A percentile compares a stretch with the other conserved stretches of the same genome.
Evolutionary conservation across 2,888 invertebrate species (phyloP).

Genomic region (Meteorus colon): DNA sequence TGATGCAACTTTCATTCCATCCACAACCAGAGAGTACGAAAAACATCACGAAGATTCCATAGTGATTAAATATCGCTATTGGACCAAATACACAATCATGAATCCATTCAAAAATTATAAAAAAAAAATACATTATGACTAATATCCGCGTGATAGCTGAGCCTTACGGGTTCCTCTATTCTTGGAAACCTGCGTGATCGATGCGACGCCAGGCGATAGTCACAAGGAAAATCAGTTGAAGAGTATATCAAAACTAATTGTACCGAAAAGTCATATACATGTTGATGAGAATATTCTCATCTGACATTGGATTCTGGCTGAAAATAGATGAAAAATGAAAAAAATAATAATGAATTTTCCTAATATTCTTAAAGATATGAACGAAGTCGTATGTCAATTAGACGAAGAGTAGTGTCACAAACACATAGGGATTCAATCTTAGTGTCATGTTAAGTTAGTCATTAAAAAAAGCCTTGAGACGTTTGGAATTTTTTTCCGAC

Average conservation of each 20-base stretch:
- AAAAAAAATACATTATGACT: not conserved
- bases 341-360: not conserved
- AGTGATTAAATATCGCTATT: not conserved
- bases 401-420: not conserved
- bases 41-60: not conserved
- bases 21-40: not conserved
- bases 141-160: not conserved
- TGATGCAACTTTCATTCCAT: not conserved
- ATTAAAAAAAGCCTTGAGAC: constrained; percentile 23
- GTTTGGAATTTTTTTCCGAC: constrained; percentile 1
- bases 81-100: not conserved
- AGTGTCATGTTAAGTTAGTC: not conserved
- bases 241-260: not conserved
- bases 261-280: not conserved
- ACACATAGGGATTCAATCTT: not conserved
- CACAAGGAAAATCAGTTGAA: not conserved
- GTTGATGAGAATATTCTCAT: too few species aligned
- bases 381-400: not conserved
- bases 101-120: not conserved
- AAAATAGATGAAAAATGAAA: not conserved
- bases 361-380: not conserved
- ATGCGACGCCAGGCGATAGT: constrained; percentile 38
- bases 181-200: constrained; percentile 44
- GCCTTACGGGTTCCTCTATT: constrained; percentile 33
- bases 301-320: not conserved